These are phyloP conservation scores for Habroteleia sp. DNA, from an alignment of 2,888 invertebrate genomes.

Conservation along the genomic window DNA sequence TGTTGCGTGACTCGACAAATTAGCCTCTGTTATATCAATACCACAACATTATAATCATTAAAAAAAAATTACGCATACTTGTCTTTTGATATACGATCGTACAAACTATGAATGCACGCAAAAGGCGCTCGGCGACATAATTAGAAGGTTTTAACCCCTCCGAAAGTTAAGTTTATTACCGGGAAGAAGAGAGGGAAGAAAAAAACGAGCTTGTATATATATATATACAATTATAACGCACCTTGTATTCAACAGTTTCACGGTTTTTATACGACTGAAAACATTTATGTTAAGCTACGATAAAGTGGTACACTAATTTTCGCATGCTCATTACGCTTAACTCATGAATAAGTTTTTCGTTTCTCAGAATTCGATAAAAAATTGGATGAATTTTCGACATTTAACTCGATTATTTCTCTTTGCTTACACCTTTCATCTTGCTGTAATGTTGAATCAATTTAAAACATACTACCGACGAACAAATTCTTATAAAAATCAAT, in stretches of 20 bases:
- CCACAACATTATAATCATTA: no score
- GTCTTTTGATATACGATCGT: no score
- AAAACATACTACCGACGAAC: no score
- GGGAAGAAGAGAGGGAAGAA: neutral
- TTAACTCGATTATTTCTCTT: no score
- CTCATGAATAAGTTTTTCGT: constrained; percentile 14
- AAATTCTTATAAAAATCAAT: no score
- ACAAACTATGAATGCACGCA: no score
- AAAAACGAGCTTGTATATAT: constrained; percentile 35
- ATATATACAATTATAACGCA: constrained; percentile 56
- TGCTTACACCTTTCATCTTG: no score
- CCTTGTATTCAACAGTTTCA: constrained; percentile 52
- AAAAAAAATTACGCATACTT: no score
- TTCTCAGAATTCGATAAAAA: constrained; percentile 8
- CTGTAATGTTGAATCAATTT: no score
- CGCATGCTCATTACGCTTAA: constrained; percentile 13
- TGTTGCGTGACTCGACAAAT: no score
- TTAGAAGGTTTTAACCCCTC: constrained; percentile 56
- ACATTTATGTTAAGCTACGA: constrained; percentile 28
- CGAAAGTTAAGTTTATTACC: constrained; percentile 48
- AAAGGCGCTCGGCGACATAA: constrained; percentile 50
- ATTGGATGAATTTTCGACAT: constrained; percentile 10
- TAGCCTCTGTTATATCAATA: no score
- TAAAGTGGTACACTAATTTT: constrained; percentile 26
- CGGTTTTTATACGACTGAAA: constrained; percentile 31